A percentile compares a stretch with the other conserved stretches of the same genome.
phyloP scores from a whole-genome alignment of 2,113 vertebrate genomes.

The Brachypteracias leptosomus region DNA sequence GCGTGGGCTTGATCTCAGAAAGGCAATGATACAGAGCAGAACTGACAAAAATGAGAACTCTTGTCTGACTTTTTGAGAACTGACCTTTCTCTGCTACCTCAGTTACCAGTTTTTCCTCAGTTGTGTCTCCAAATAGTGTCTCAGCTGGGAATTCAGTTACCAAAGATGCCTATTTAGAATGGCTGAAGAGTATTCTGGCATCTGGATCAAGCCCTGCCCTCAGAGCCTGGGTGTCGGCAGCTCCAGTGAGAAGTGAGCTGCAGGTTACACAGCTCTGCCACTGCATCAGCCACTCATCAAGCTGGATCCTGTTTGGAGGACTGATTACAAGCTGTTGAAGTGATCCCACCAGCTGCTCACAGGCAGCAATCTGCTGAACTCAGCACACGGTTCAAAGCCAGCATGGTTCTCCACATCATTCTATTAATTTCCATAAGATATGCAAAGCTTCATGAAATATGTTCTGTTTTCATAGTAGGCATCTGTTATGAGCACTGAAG shows the following conservation, averaged over 20 bases:
- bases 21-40: background rate
- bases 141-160: background rate
- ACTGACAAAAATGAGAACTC: background rate
- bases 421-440: background rate
- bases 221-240: background rate
- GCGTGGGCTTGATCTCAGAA: background rate
- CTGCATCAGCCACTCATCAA: background rate
- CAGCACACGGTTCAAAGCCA: background rate
- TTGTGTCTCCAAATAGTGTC: background rate
- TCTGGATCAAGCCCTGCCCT: background rate
- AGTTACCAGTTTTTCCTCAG: background rate
- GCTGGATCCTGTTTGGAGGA: background rate
- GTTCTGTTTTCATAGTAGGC: background rate
- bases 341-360: background rate
- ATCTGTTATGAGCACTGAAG: background rate
- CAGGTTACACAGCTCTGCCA: background rate
- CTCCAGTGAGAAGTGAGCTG: rapidly evolving
- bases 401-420: background rate
- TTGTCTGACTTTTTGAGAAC: background rate
- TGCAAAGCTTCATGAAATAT: background rate
- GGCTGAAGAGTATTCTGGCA: background rate
- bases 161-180: background rate
- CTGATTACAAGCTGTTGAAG: background rate
- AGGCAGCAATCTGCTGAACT: background rate
- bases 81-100: background rate